A percentile compares a stretch with the other conserved stretches of the same genome.
These are phyloP conservation scores for Platycercus adscitus DNA, from an alignment of 2,113 vertebrate genomes.

Conservation along the genomic window DNA sequence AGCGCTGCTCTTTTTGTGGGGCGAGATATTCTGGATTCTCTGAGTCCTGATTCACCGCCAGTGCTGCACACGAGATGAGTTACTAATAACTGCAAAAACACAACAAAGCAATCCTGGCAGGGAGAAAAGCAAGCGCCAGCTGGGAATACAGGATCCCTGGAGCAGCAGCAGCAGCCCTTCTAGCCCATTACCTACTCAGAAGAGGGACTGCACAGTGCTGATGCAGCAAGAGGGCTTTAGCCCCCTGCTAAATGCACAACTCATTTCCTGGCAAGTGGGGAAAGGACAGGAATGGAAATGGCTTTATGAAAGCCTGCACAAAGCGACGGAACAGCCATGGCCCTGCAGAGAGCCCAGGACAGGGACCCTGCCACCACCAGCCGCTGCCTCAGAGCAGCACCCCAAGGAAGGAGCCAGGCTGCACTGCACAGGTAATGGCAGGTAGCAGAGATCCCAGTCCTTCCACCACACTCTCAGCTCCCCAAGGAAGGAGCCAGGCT, in stretches of 20 bases:
- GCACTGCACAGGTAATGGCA: background rate
- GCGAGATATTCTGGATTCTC: background rate
- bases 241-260: background rate
- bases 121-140: background rate
- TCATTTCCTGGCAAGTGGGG: background rate
- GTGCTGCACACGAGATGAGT: background rate
- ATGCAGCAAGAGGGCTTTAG: background rate
- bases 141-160: background rate
- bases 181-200: background rate
- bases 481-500: background rate
- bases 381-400: background rate
- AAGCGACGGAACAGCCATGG: background rate
- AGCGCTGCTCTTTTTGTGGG: background rate
- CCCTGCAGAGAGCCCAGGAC: background rate
- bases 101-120: background rate
- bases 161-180: background rate
- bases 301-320: background rate
- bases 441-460: background rate
- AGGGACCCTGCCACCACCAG: background rate
- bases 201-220: background rate
- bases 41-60: background rate
- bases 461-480: background rate
- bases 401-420: background rate
- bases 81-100: conserved; percentile 20
- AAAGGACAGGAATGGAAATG: background rate